Conservation (phyloP, 2,797 vertebrate genomes). For the Esox lucius region DNA sequence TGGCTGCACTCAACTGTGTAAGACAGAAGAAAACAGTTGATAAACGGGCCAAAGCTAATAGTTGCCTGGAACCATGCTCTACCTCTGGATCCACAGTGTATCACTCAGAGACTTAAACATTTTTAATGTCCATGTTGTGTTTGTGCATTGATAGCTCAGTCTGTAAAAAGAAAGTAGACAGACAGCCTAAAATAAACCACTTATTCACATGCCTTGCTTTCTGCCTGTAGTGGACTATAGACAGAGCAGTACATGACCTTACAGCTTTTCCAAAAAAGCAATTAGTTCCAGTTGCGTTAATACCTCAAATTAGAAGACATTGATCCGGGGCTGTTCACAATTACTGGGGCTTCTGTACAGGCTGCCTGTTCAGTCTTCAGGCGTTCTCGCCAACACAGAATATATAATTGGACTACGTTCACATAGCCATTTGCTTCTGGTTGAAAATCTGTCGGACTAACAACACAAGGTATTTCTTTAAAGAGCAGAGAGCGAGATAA, state of each 20-base stretch:
- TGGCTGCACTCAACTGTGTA: neutral
- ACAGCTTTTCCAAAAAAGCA: neutral
- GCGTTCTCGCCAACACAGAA: conserved; percentile 22
- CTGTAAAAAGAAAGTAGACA: neutral
- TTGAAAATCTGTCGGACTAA: conserved; percentile 38
- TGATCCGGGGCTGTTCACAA: neutral
- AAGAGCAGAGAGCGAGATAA: conserved; percentile 33
- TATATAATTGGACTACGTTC: conserved; percentile 38
- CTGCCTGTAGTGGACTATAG: neutral
- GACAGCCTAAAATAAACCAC: neutral
- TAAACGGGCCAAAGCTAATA: neutral
- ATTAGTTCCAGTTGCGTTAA: neutral
- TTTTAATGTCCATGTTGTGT: neutral
- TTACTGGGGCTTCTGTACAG: neutral
- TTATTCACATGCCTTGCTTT: neutral
- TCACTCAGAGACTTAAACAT: neutral
- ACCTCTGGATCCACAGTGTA: neutral
- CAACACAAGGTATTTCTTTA: conserved; percentile 1
- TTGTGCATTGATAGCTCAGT: neutral
- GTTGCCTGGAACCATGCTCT: neutral
- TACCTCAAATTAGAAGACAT: neutral
- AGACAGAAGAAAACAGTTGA: neutral
- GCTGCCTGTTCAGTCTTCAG: neutral
- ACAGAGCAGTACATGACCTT: neutral
- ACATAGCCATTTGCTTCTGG: conserved; percentile 19